A percentile compares a stretch with the other conserved stretches of the same genome.
Evolutionary conservation across 2,888 invertebrate genomes (phyloP).

Genomic region (Mythimna albipuncta): DNA sequence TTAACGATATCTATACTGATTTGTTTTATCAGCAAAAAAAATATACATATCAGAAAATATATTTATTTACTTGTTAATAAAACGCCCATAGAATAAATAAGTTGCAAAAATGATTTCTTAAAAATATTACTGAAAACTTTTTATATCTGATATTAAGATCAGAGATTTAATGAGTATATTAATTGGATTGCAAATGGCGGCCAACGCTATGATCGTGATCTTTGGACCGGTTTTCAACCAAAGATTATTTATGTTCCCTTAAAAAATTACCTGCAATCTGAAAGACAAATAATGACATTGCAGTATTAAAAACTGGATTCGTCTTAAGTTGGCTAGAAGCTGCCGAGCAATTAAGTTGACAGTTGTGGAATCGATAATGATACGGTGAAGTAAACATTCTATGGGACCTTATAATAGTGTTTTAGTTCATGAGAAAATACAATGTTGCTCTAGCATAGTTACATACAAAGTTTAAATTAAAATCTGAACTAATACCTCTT

Average conservation of each 20-base stretch:
- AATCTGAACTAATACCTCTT: too few species aligned
- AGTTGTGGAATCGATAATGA: slow-evolving; percentile 8
- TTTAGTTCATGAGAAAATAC: slow-evolving; percentile 7
- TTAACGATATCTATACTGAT: background rate
- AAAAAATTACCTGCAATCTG: slow-evolving; percentile 38
- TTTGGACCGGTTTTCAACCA: slow-evolving; percentile 51
- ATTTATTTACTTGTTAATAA: slow-evolving; percentile 34
- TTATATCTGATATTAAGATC: slow-evolving; percentile 81
- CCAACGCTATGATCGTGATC: slow-evolving; percentile 47
- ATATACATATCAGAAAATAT: slow-evolving; percentile 20
- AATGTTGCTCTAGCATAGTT: too few species aligned
- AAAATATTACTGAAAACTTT: slow-evolving; percentile 54
- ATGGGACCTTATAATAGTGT: slow-evolving; percentile 2
- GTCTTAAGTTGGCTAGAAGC: background rate
- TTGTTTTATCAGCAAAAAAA: slow-evolving; percentile 22
- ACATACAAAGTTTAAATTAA: too few species aligned
- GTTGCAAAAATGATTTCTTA: slow-evolving; percentile 47
- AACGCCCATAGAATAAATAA: slow-evolving; percentile 51
- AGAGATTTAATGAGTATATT: slow-evolving; percentile 85
- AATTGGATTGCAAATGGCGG: slow-evolving; percentile 81
- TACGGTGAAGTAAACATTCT: slow-evolving; percentile 9
- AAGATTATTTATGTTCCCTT: slow-evolving; percentile 28
- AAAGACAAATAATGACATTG: slow-evolving; percentile 48
- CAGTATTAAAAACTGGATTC: slow-evolving; percentile 25
- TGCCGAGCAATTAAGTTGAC: background rate